Evolutionary conservation across 2,888 invertebrate genomes (phyloP), one percentile per base, ranked within the genome.

Genomic region (Exephanes ischioxanthus): DNA sequence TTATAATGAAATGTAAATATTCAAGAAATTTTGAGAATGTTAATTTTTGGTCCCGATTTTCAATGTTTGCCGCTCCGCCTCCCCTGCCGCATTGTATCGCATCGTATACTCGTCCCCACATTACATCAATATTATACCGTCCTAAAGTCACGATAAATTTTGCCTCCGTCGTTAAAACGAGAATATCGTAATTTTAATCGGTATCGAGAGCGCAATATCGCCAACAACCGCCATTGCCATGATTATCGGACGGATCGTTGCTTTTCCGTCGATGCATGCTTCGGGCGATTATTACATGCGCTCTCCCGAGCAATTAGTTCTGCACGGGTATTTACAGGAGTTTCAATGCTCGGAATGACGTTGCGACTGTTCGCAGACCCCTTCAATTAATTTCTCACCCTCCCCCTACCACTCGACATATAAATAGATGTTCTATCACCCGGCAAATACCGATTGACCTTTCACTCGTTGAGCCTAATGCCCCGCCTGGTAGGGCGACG

Each of bases 291-390:
- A 68, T 68, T 45, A 68, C 67, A 19, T 11, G 37, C 67, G 19
- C 41, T 11, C 41, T 7, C 48, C 14, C 68, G 68, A 14, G 6
- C 68, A 45, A 68, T 68, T 48, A 48, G 68, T 37, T 70, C 80
- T 55, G 77, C 81, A 84, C 80, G 87, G 85, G 81, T 87, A 85
- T 88, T 81, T 83, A 80, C 87, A 71, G 14, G 45, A 26, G 80
- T 77, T 80, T 76, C 84, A 84, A 66, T 80, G 84, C 83, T 87
- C 83, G 86, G 86, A 87, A 83, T 80, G 87, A 79, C 88, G 67
- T 83, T 88, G 83, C 82, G 66, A 87, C 37, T 11, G 19, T 19
- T 67, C 22, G 67, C 7, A 2, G 22, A 14, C 16, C 68, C 22
- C 26, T 37, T 48, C 68, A 5, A 61, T 30, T 26, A 22, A 22